Percentiles rank a stretch among this genome's conserved stretches.
phyloP scores from a whole-genome alignment of 2,113 vertebrate species.

The Psilopogon haemacephalus region DNA sequence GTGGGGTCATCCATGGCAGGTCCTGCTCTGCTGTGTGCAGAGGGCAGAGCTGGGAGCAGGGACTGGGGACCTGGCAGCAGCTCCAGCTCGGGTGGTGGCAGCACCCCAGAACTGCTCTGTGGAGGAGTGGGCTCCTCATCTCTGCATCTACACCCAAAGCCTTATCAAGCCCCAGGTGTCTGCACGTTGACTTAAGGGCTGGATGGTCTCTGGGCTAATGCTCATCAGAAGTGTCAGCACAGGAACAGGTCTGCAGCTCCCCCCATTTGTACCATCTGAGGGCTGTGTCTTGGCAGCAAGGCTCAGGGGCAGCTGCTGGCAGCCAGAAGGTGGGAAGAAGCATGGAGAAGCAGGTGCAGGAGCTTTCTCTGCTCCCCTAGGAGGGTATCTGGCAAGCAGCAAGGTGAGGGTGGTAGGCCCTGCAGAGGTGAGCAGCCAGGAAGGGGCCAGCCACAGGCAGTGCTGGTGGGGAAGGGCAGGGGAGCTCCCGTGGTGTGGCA shows the following conservation, averaged over 20 bases:
- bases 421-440: not conserved
- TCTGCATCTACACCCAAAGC: slow-evolving; percentile 46
- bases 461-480: not conserved
- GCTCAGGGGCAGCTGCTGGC: slow-evolving; percentile 2
- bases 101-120: not conserved
- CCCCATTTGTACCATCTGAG: slow-evolving; percentile 51
- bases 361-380: not conserved
- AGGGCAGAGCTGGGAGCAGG: slow-evolving; percentile 8
- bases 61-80: not conserved
- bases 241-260: slow-evolving; percentile 32
- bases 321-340: not conserved
- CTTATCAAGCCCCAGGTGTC: slow-evolving; percentile 50
- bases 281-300: slow-evolving; percentile 13
- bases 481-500: not conserved
- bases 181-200: slow-evolving; percentile 67
- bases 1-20: not conserved
- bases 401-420: not conserved
- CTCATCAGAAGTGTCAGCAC: slow-evolving; percentile 54
- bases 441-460: not conserved
- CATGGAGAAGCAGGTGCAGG: not conserved
- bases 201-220: slow-evolving; percentile 54
- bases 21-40: not conserved
- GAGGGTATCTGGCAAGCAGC: not conserved
- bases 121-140: slow-evolving; percentile 5
- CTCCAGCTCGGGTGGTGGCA: not conserved